Base-by-base conservation (phyloP, 1,140 invertebrate species). In the Lycorma delicatula region DNA sequence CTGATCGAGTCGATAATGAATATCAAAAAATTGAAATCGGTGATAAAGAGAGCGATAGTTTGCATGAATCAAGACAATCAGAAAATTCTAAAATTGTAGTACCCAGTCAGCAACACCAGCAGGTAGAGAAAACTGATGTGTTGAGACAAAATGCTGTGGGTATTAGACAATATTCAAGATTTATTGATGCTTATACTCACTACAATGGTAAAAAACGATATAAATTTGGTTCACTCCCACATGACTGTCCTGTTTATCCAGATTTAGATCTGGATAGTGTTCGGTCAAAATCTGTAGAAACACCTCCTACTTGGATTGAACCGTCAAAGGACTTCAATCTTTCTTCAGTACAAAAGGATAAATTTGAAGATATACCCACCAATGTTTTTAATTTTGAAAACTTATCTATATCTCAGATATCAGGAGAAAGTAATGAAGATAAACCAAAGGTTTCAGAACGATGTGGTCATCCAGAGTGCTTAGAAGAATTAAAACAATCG, bases 271-370 rank as follows among this genome's bases (percentile, higher is more conserved):
- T 51, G 23, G 56, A 57, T n/a, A 57, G 50, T 34, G 47, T 51
- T 11, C 56, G 56, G 16, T 57, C 56, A 2, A 50, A 49, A 41
- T 57, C 56, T n/a, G 56, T 57, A 12, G 56, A 57, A 41, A 49
- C 29, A 22, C 29, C 56, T 57, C 34, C 47, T 1, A 56, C 18
- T 1, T 48, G 46, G 54, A 20, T 56, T 18, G 26, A 29, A n/a
- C 27, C 26, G 26, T 51, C 49, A 1, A 51, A 51, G 13, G 41
- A 51, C 13, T 38, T 50, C 31, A 20, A 27, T n/a, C 25, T 60
- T 12, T 60, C 41, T 44, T 16, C 41, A 20, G 41, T 44, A 7
- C 41, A 44, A 44, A 44, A 44, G 23, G 41, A 44, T 9, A 44
- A 16, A 1, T 44, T 44, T 22, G 41, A 44, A 18, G 23, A 44